Evolutionary conservation across 2,888 invertebrate species (phyloP), one percentile per base, ranked within the genome.

Genomic region (Deladenus siricidicola): DNA sequence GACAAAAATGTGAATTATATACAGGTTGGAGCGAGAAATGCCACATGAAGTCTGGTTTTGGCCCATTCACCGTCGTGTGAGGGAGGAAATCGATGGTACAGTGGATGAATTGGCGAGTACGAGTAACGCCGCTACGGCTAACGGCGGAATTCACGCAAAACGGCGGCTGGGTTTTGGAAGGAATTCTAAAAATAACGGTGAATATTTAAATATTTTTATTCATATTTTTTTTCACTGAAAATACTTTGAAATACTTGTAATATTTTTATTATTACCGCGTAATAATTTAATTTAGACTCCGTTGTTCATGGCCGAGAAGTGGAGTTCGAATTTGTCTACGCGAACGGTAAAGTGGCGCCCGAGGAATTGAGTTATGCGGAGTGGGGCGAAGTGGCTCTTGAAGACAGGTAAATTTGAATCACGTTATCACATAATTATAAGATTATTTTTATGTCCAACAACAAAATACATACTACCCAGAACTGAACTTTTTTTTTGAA

Each of bases 271-370:
- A n/a, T n/a, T n/a, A n/a, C n/a, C n/a, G n/a, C n/a, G n/a, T n/a
- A n/a, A n/a, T n/a, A n/a, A n/a, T n/a, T n/a, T n/a, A n/a, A n/a
- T n/a, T n/a, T n/a, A n/a, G n/a, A n/a, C n/a, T n/a, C n/a, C n/a
- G n/a, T n/a, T n/a, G n/a, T n/a, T n/a, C n/a, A n/a, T n/a, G n/a
- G n/a, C n/a, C n/a, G n/a, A 17, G 64, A 52, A 29, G 53, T 42
- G 42, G 29, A 53, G 34, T 19, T 42, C 6, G 57, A 45, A 21
- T 71, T 64, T 50, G 58, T 63, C 24, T 74, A 74, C 57, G 62
- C 70, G 23, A 74, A 72, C 52, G 72, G 72, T 1, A 39, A 64
- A 8, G 57, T 57, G 29, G 74, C 74, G 2, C 65, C 65, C 6
- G 55, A 44, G 34, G 71, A 72, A 49, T 43, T 67, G 39, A 52